Conservation (phyloP, 2,888 invertebrate species). For the Catocala fraxini region DNA sequence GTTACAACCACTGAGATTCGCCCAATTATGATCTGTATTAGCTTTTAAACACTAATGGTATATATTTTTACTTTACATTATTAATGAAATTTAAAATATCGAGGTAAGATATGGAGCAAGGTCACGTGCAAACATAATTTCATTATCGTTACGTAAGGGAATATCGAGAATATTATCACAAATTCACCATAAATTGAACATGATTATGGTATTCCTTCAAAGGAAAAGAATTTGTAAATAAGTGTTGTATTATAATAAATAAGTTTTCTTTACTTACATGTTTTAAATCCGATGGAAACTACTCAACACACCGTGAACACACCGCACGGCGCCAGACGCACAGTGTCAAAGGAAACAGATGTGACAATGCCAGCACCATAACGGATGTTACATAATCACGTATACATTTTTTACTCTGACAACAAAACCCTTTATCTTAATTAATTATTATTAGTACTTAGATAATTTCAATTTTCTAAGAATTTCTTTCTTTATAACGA, state of each 20-base stretch:
- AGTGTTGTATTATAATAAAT: slow-evolving; percentile 6
- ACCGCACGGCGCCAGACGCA: slow-evolving; percentile 82
- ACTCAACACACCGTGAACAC: slow-evolving; percentile 75
- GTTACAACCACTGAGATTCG: slow-evolving; percentile 30
- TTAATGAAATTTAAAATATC: slow-evolving; percentile 25
- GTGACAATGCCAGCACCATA: slow-evolving; percentile 70
- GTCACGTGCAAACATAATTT: slow-evolving; percentile 84
- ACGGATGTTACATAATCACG: slow-evolving; percentile 82
- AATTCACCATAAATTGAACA: background rate
- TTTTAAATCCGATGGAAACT: slow-evolving; percentile 78
- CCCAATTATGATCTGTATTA: too few species aligned
- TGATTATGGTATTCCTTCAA: slow-evolving; percentile 10
- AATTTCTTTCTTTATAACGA: too few species aligned
- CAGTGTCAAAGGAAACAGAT: slow-evolving; percentile 82
- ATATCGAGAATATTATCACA: slow-evolving; percentile 37
- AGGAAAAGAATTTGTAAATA: slow-evolving; percentile 1
- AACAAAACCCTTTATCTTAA: slow-evolving; percentile 21
- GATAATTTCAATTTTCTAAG: too few species aligned
- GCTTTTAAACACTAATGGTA: too few species aligned
- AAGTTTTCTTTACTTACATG: slow-evolving; percentile 74
- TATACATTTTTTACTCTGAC: slow-evolving; percentile 60
- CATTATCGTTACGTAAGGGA: slow-evolving; percentile 83
- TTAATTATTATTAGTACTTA: too few species aligned
- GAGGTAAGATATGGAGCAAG: slow-evolving; percentile 71
- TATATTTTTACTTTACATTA: background rate